A percentile compares a stretch with the other conserved stretches of the same genome.
Conservation (phyloP, 2,113 vertebrate genomes). For the Vicugna pacos region DNA sequence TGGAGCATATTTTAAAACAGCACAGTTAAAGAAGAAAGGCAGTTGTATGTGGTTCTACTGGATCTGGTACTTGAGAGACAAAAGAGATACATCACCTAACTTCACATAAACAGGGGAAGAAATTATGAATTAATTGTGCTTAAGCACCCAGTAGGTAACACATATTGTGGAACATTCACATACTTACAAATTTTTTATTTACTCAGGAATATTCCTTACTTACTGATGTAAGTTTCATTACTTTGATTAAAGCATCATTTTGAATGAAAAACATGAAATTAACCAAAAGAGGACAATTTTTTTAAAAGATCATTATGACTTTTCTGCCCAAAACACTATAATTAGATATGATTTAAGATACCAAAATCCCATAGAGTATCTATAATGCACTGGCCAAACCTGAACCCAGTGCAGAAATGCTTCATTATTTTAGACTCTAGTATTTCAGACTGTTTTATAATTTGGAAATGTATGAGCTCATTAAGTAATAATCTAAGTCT, state of each 20-base stretch:
- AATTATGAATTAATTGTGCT: background rate
- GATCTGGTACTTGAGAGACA: background rate
- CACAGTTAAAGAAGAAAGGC: background rate
- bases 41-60: background rate
- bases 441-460: background rate
- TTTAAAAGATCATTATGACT: background rate
- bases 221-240: background rate
- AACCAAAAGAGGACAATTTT: background rate
- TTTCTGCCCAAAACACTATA: constrained; percentile 33
- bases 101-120: background rate
- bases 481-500: background rate
- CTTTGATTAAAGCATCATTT: constrained; percentile 48
- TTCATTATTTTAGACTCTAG: background rate
- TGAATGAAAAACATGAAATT: constrained; percentile 58
- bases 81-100: background rate
- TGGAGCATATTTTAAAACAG: background rate
- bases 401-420: background rate
- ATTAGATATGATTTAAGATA: background rate
- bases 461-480: background rate
- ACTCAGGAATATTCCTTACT: constrained; percentile 30
- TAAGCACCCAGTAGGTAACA: background rate
- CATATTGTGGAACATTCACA: background rate
- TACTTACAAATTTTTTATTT: background rate
- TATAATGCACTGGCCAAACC: background rate
- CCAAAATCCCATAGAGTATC: background rate